Base-by-base conservation (phyloP, 1,140 invertebrate species). In the Sycobia sp. region DNA sequence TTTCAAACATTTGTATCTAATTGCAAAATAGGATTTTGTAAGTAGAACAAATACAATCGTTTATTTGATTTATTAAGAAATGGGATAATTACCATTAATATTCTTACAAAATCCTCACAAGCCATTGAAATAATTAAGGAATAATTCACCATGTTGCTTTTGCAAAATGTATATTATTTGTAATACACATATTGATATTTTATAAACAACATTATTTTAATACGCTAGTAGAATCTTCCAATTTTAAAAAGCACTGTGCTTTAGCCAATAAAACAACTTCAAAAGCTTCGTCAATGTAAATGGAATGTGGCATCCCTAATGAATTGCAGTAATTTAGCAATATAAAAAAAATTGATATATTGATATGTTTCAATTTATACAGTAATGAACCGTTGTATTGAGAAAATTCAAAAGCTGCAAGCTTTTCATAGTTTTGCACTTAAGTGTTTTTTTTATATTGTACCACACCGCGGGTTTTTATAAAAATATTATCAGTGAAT, bases 271-370 rank as follows among this genome's bases (percentile, higher is more conserved):
- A 69, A 77, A 70, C 68, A 73, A 73, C 79, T 71, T 76, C 71
- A 70, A 79, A 80, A 81, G 79, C 79, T 81, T 81, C 77, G 75
- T 79, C 77, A 79, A 79, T 81, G 77, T 79, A 81, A 79, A 79
- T 81, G 77, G 77, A 81, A 81, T 81, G 77, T 81, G 73, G 77
- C 77, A 81, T 79, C 77, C 76, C 74, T 76, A 77, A 76, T 77
- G 70, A 80, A 79, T 74, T 78, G 76, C 76, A 79, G 76, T n/a
- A 77, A 80, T 81, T 79, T 79, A 79, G 70, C 72, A 73, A 67
- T 41, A 41, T 41, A n/a, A n/a, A 7, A 11, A 34, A 34, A 34
- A 34, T 34, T 11, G 11, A 34, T 34, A 18, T 4, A n/a, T n/a
- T n/a, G n/a, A n/a, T n/a, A n/a, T n/a, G n/a, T n/a, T n/a, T n/a